Evolutionary conservation across 2,113 vertebrate species (phyloP).

Genomic region (Halcyon malimbica): DNA sequence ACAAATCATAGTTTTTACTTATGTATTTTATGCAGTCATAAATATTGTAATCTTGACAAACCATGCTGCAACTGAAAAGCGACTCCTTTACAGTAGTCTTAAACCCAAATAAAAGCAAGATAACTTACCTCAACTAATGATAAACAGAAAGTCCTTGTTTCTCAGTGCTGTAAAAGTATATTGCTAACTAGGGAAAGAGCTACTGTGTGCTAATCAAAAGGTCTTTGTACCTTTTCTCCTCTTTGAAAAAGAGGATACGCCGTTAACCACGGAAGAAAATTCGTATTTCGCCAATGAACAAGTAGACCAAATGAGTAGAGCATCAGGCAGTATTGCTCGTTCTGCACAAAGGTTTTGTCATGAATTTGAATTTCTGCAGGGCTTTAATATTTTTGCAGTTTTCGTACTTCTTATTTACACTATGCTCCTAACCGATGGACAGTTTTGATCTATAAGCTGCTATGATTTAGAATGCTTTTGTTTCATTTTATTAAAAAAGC

Average conservation of each 20-base stretch:
- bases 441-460: neutral
- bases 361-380: neutral
- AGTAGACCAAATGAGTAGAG: neutral
- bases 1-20: conserved; percentile 39
- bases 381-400: neutral
- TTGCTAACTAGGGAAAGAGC: conserved; percentile 45
- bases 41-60: conserved; percentile 69
- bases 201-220: neutral
- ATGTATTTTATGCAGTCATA: conserved; percentile 67
- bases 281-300: neutral
- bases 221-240: neutral
- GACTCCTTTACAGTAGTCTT: conserved; percentile 68
- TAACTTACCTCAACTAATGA: conserved; percentile 67
- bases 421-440: neutral
- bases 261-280: neutral
- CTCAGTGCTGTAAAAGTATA: conserved; percentile 39
- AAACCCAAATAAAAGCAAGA: conserved; percentile 70
- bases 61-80: conserved; percentile 68
- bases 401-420: neutral
- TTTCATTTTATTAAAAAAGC: conserved; percentile 51
- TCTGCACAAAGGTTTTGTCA: neutral
- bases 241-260: neutral
- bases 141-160: conserved; percentile 61
- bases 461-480: conserved; percentile 30
- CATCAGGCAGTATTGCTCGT: neutral